phyloP scores from a whole-genome alignment of 2,797 vertebrate species.

The Capromys pilorides region DNA sequence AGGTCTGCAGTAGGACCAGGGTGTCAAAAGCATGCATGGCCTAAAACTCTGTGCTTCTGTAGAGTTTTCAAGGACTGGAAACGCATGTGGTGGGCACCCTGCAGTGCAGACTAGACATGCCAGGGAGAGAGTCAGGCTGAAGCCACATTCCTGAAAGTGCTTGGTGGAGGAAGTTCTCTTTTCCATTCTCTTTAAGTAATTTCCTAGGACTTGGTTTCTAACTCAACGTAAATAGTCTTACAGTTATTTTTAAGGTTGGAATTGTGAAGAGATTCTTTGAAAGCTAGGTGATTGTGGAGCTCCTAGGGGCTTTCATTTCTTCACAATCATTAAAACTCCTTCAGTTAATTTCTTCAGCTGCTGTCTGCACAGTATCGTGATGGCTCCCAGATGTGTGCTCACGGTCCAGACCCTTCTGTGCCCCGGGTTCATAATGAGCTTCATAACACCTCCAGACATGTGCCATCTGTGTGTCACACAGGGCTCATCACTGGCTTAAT shows the following conservation, averaged over 20 bases:
- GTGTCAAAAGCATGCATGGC: background rate
- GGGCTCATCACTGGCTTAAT: background rate
- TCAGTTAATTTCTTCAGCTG: background rate
- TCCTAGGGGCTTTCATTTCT: background rate
- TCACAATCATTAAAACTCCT: conserved; percentile 29
- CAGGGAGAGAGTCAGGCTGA: background rate
- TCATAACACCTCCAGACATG: background rate
- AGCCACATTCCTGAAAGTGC: background rate
- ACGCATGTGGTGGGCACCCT: background rate
- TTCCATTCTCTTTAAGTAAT: background rate
- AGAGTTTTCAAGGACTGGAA: background rate
- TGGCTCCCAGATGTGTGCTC: background rate
- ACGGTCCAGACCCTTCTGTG: background rate
- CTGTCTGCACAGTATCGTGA: background rate
- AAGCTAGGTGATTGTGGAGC: background rate
- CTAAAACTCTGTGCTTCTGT: background rate
- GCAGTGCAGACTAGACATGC: background rate
- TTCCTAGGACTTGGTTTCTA: conserved; percentile 14
- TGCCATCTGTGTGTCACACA: background rate
- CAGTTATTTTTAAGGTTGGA: background rate
- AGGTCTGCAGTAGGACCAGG: background rate
- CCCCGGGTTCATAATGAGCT: background rate
- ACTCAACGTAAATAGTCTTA: background rate
- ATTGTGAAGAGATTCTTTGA: background rate
- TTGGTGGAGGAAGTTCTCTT: background rate